Conservation (phyloP, 2,888 invertebrate genomes). For the Cataglyphis livida region DNA sequence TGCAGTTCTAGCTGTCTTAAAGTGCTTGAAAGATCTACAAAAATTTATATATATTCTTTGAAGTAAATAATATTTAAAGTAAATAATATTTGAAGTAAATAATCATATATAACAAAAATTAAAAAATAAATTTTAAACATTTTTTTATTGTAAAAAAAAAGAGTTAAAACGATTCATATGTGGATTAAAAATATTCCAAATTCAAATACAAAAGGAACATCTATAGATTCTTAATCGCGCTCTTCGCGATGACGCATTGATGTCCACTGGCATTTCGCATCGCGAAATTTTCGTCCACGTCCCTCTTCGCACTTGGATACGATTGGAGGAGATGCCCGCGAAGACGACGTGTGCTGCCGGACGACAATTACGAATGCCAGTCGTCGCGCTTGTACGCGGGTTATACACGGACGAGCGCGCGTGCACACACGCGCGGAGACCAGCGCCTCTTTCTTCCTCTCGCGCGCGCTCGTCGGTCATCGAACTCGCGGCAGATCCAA, state of each 20-base stretch:
- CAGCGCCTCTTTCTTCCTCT: conserved; percentile 66
- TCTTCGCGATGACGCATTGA: neutral
- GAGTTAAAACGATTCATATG: no score
- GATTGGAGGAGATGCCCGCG: conserved; percentile 16
- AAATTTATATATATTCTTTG: no score
- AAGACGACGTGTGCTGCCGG: conserved; percentile 5
- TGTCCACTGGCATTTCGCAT: neutral
- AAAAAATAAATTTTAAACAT: no score
- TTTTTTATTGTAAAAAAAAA: no score
- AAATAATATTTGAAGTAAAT: no score
- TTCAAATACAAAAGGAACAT: neutral
- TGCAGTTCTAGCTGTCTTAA: no score
- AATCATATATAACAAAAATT: no score
- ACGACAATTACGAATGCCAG: conserved; percentile 59
- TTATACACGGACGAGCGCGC: conserved; percentile 17
- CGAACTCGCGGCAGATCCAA: conserved; percentile 78
- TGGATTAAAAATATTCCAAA: neutral
- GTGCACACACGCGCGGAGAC: conserved; percentile 47
- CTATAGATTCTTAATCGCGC: neutral
- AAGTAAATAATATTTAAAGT: no score
- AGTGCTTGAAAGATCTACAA: no score
- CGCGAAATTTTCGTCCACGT: conserved; percentile 37
- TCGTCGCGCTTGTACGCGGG: conserved; percentile 48
- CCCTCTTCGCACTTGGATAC: conserved; percentile 1
- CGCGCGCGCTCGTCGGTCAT: conserved; percentile 72